Evolutionary conservation across 2,113 vertebrate genomes (phyloP).

Genomic region (Halcyon malimbica): DNA sequence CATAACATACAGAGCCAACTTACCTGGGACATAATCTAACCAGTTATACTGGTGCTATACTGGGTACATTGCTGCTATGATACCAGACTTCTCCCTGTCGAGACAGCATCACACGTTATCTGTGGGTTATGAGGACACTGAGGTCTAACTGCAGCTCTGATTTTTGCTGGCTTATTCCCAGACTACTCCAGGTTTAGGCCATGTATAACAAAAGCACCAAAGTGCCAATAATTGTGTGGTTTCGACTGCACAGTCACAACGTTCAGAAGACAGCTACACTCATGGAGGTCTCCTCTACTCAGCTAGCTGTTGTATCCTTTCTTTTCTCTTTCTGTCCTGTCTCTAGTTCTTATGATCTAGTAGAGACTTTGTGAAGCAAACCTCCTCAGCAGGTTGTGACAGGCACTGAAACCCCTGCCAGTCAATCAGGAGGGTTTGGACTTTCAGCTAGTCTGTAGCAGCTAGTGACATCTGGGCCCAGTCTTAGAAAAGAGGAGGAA

Average conservation of each 20-base stretch:
- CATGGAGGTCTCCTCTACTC: background rate
- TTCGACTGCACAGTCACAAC: background rate
- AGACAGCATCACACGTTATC: background rate
- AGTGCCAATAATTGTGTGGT: background rate
- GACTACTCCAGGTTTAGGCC: background rate
- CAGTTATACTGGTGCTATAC: background rate
- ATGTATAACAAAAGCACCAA: background rate
- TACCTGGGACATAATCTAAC: background rate
- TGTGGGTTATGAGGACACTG: background rate
- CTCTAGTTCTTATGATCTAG: background rate
- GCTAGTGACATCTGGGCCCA: rapidly evolving
- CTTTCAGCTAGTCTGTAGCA: background rate
- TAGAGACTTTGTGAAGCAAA: background rate
- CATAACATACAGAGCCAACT: rapidly evolving
- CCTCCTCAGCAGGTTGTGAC: background rate
- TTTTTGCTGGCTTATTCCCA: background rate
- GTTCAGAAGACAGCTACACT: background rate
- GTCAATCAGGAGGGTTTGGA: background rate
- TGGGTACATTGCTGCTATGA: background rate
- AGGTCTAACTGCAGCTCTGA: background rate
- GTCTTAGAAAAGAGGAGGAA: background rate
- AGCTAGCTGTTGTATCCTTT: background rate
- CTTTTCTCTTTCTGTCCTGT: background rate
- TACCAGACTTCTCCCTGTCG: rapidly evolving
- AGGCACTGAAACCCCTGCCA: rapidly evolving